Conservation (phyloP, 2,797 vertebrate genomes). For the Anas capensis region DNA sequence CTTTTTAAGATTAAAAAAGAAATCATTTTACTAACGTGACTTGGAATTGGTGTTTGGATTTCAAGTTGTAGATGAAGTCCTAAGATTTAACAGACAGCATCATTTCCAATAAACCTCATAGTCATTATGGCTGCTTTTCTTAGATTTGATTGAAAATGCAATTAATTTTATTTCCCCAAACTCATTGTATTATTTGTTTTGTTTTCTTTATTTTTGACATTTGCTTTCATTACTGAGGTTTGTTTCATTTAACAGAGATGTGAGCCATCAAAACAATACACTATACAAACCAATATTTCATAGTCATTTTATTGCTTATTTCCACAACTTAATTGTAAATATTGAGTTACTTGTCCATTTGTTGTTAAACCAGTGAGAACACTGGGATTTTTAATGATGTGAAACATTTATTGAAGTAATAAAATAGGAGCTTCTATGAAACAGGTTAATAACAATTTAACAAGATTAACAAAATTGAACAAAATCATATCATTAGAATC, state of each 20-base stretch:
- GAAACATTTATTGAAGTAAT: background rate
- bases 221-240: background rate
- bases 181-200: background rate
- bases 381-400: slow-evolving; percentile 8
- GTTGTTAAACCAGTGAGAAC: background rate
- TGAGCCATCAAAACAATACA: background rate
- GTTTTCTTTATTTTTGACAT: background rate
- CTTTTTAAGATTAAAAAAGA: background rate
- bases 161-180: background rate
- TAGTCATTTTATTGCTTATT: slow-evolving; percentile 13
- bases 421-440: background rate
- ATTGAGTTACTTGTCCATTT: background rate
- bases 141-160: background rate
- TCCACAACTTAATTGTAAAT: slow-evolving; percentile 19
- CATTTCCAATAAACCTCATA: background rate
- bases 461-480: background rate
- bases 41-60: background rate
- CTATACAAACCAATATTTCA: background rate
- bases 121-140: background rate
- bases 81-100: background rate
- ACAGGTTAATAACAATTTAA: background rate
- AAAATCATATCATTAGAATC: background rate
- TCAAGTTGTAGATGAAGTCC: background rate
- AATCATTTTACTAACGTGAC: background rate
- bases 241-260: slow-evolving; percentile 7